Percentiles rank a stretch among this genome's conserved stretches.
phyloP scores from a whole-genome alignment of 2,113 vertebrate species.

The Microtus montanus region DNA sequence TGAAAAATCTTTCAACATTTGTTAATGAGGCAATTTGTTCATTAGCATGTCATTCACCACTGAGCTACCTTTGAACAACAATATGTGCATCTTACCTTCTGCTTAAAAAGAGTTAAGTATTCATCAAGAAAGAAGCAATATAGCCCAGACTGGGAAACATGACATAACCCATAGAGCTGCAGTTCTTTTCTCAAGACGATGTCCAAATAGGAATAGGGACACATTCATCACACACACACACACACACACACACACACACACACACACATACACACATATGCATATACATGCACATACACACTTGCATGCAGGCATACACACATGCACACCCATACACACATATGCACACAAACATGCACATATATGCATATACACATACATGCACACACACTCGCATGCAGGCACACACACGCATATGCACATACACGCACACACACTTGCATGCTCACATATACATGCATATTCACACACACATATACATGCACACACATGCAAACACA shows the following conservation, averaged over 20 bases:
- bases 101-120: not conserved
- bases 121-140: not conserved
- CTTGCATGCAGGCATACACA: not conserved
- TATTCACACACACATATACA: not conserved
- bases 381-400: no score
- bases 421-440: no score
- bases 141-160: not conserved
- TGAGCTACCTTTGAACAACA: not conserved
- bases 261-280: fast-evolving
- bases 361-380: not conserved
- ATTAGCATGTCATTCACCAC: not conserved
- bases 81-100: not conserved
- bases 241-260: not conserved
- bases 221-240: not conserved
- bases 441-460: not conserved
- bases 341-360: not conserved
- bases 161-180: not conserved
- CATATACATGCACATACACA: not conserved
- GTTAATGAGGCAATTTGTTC: not conserved
- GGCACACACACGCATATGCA: no score
- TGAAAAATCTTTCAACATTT: not conserved
- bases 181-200: not conserved
- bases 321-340: not conserved
- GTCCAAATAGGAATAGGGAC: not conserved
- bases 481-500: no score